Evolutionary conservation across 2,113 vertebrate genomes (phyloP).

Genomic region (Cyprinus carpio): DNA sequence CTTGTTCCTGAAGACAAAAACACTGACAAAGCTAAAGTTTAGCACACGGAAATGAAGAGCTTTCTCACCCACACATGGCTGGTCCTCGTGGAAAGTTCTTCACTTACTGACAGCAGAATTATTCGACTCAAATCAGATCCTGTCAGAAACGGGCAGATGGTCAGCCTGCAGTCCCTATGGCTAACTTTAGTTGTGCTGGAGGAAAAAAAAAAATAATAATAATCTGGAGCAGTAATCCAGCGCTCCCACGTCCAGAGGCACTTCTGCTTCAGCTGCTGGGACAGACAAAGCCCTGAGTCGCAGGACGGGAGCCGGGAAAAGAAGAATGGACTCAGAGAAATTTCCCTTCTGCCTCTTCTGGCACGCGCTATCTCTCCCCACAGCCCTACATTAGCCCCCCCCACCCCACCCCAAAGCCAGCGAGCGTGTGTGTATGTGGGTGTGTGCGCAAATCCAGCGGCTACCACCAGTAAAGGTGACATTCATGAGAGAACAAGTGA

Average conservation of each 20-base stretch:
- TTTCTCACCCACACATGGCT: slow-evolving; percentile 8
- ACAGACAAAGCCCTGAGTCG: slow-evolving; percentile 62
- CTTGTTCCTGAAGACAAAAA: slow-evolving; percentile 52
- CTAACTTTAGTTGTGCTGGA: slow-evolving; percentile 37
- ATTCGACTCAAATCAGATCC: slow-evolving; percentile 36
- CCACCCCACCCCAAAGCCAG: slow-evolving; percentile 69
- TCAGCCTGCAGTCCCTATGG: slow-evolving; percentile 14
- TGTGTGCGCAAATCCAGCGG: slow-evolving; percentile 69
- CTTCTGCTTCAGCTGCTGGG: slow-evolving; percentile 57
- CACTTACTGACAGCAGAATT: neutral
- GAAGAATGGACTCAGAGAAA: slow-evolving; percentile 65
- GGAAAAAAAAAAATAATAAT: slow-evolving; percentile 56
- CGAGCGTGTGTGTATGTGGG: slow-evolving; percentile 58
- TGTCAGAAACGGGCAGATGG: slow-evolving; percentile 33
- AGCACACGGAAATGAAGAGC: slow-evolving; percentile 41
- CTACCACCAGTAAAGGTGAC: slow-evolving; percentile 81
- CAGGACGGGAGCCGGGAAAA: slow-evolving; percentile 61
- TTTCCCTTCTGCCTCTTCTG: slow-evolving; percentile 75
- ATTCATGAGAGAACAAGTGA: slow-evolving; percentile 72
- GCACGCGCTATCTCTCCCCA: slow-evolving; percentile 64
- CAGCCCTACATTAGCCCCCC: slow-evolving; percentile 51
- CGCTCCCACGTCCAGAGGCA: slow-evolving; percentile 71
- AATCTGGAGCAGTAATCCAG: slow-evolving; percentile 69
- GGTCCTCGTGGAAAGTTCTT: slow-evolving; percentile 49
- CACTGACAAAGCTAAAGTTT: slow-evolving; percentile 59